These are phyloP conservation scores for Rhopalosiphum maidis DNA, from an alignment of 1,140 invertebrate species.

Conservation along the genomic window DNA sequence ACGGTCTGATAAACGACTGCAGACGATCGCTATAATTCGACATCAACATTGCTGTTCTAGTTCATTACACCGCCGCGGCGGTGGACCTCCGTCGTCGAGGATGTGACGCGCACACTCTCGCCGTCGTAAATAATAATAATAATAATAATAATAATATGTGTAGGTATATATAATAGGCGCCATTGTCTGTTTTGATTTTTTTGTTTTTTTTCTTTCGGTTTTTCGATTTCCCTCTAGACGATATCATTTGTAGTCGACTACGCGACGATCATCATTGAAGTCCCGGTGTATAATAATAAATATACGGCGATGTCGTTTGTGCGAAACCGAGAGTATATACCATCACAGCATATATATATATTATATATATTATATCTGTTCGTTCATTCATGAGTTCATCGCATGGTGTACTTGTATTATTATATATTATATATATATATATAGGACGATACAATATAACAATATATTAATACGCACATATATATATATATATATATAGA, in stretches of 20 bases:
- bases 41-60: not conserved
- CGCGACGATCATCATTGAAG: not conserved
- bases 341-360: not conserved
- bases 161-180: conserved; percentile 16
- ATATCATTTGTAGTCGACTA: not conserved
- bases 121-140: not conserved
- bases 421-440: not conserved
- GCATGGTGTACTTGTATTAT: not conserved
- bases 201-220: not conserved
- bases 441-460: not conserved
- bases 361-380: not conserved
- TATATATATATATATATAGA: not conserved
- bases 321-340: conserved; percentile 32
- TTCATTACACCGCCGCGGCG: conserved; percentile 47
- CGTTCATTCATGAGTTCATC: conserved; percentile 36
- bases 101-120: not conserved
- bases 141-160: no score
- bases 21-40: not conserved
- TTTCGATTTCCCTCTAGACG: not conserved
- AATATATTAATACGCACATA: not conserved
- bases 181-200: conserved; percentile 24
- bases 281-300: not conserved
- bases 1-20: conserved; percentile 50
- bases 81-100: not conserved
- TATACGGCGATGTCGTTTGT: not conserved